A percentile compares a stretch with the other conserved stretches of the same genome.
phyloP scores from a whole-genome alignment of 2,888 invertebrate genomes.

The Cantharis nigra region DNA sequence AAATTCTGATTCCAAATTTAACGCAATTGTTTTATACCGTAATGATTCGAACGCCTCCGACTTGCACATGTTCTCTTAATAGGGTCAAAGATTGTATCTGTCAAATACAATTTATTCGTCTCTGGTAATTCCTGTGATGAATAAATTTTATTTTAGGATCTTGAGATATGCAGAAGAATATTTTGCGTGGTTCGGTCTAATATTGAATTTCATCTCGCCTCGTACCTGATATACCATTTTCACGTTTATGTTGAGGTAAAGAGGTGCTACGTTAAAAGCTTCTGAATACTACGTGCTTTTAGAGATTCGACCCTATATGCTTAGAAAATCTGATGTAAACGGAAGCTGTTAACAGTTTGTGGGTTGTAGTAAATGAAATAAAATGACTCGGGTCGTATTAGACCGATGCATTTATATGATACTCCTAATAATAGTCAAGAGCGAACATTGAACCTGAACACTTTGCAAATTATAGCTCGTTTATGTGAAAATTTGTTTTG shows the following conservation, averaged over 20 bases:
- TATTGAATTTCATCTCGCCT: background rate
- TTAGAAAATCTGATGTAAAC: conserved; percentile 5
- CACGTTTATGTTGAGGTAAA: background rate
- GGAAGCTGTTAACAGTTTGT: conserved; percentile 17
- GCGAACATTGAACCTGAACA: conserved; percentile 25
- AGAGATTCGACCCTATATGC: background rate
- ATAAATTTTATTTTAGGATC: background rate
- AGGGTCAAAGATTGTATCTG: background rate
- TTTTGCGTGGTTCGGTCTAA: background rate
- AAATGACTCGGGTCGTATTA: conserved; percentile 15
- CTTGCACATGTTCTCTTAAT: background rate
- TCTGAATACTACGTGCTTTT: background rate
- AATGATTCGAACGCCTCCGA: background rate
- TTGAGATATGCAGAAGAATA: background rate
- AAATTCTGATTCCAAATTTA: no score
- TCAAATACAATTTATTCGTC: background rate
- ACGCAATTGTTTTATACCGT: no score
- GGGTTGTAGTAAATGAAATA: conserved; percentile 13
- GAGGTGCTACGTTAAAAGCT: background rate
- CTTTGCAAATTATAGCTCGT: conserved; percentile 15
- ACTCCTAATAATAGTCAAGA: conserved; percentile 26
- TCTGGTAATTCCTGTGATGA: background rate
- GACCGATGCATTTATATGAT: conserved; percentile 26
- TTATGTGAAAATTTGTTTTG: conserved; percentile 22
- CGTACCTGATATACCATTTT: background rate